Evolutionary conservation across 1,140 invertebrate species (phyloP).

Genomic region (Tetragonula clypearis): DNA sequence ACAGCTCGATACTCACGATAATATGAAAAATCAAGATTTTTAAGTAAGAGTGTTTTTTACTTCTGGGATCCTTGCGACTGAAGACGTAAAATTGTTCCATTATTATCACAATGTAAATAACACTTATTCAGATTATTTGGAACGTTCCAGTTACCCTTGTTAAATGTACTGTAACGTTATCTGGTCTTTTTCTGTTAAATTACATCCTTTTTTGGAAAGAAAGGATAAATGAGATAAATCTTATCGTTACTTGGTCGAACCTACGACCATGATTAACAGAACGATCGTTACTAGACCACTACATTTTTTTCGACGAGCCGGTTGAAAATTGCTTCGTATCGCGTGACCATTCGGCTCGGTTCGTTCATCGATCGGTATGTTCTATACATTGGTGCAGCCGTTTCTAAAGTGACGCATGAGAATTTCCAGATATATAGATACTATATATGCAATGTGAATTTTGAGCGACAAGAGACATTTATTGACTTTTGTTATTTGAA

Average conservation of each 20-base stretch:
- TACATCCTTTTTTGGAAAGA: background rate
- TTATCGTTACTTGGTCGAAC: constrained; percentile 31
- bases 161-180: background rate
- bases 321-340: constrained; percentile 35
- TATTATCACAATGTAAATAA: too few species aligned
- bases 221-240: constrained; percentile 38
- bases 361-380: constrained; percentile 34
- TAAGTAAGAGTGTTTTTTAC: too few species aligned
- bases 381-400: constrained; percentile 12
- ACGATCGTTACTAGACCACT: background rate
- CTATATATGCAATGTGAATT: background rate
- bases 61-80: too few species aligned
- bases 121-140: too few species aligned
- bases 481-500: background rate
- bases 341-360: constrained; percentile 21
- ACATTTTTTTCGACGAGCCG: constrained; percentile 10
- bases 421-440: background rate
- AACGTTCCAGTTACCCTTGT: too few species aligned
- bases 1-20: too few species aligned
- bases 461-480: background rate
- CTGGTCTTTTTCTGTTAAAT: background rate
- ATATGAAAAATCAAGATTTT: too few species aligned
- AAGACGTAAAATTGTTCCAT: too few species aligned
- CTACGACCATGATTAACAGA: background rate
- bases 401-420: constrained; percentile 14